Percentiles rank a stretch among this genome's conserved stretches.
Conservation (phyloP, 2,888 invertebrate species). For the Melinaea menophilus region DNA sequence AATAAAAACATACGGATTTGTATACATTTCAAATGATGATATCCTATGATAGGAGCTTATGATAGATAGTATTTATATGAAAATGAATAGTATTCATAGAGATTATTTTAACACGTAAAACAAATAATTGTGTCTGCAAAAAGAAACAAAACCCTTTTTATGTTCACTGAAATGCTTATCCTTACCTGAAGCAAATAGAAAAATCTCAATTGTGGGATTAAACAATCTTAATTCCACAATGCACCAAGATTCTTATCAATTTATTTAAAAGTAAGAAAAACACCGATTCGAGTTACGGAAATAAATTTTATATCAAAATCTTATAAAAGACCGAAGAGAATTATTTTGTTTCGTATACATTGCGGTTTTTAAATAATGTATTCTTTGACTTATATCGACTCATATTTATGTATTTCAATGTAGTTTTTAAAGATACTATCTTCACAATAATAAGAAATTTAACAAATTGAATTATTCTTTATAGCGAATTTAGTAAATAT, state of each 20-base stretch:
- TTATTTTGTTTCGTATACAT: background rate
- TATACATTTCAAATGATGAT: no score
- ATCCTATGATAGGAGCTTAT: no score
- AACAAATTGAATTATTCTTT: no score
- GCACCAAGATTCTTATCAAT: conserved; percentile 17
- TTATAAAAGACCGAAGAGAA: background rate
- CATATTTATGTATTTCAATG: no score
- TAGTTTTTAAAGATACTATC: no score
- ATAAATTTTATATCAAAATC: background rate
- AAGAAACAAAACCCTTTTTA: background rate
- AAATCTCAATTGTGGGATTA: background rate
- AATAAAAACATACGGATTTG: no score
- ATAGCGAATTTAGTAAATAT: no score
- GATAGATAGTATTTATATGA: no score
- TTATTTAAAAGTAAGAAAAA: conserved; percentile 20
- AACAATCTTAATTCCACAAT: conserved; percentile 14
- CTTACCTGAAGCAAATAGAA: background rate
- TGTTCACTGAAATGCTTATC: background rate
- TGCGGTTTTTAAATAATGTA: background rate
- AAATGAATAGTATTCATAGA: no score
- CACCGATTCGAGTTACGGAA: background rate
- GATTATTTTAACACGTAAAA: no score
- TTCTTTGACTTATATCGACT: no score
- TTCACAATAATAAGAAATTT: no score
- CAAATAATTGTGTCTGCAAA: background rate